Base-by-base conservation (phyloP, 2,888 invertebrate genomes). In the Cryptocephalus moraei region DNA sequence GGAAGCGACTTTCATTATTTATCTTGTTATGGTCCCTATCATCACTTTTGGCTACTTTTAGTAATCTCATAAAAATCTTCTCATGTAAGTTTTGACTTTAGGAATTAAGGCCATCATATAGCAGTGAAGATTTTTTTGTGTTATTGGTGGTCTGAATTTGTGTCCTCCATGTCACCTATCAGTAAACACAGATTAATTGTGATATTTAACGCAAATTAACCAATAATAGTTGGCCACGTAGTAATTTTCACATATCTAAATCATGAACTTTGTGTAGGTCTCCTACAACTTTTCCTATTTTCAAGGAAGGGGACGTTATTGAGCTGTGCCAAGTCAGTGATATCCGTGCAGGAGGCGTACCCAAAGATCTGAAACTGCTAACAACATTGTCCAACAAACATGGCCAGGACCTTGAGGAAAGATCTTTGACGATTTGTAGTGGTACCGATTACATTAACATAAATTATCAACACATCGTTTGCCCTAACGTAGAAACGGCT, bases 401-500 rank as follows among this genome's bases (percentile, higher is more conserved):
- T 64, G 90, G 91, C 1, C 81, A 72, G 32, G 79, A 73, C 50
- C 68, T 96, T 54, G 97, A 97, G 62, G 92, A 93, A 53, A 87
- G 93, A 66, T 94, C 95, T 6, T 75, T 99, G 43, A 95, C 96
- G 50, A 91, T 99, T 64, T 97, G 97, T 73, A 94, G 94, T 65
- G 97, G 97, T 9, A 91, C 92, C 11, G 99, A 99, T 74, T 91
- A 99, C 72, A 99, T 99, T 68, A 97, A 96, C 73, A 94, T 97
- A 69, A 94, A 89, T 73, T 95, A 95, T 73, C 94, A 95, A 64
- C 95, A 95, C 71, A 87, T 99, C 60, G 89, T 97, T 52, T 96
- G 94, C 66, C 87, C 92, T 10, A 91, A 93, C 74, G 82, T 88
- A 12, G 88, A 86, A 55, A 91, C 88, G 13, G 96, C 97, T 41